Base-by-base conservation (phyloP, 2,113 vertebrate species). In the Callopanchax toddi region DNA sequence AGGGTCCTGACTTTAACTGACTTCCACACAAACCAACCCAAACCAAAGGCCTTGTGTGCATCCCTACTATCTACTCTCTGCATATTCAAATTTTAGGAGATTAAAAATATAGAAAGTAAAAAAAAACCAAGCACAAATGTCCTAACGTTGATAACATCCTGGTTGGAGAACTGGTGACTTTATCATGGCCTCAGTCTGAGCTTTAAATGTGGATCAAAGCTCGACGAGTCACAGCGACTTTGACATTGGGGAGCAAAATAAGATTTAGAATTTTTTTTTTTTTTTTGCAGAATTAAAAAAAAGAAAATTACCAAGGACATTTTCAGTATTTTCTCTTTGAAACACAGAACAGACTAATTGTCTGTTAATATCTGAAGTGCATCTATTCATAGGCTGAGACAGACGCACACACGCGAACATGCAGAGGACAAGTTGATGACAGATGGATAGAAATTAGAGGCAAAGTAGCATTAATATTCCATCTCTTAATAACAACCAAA, bases 401-500 rank as follows among this genome's bases (percentile, higher is more conserved):
- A 69, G 53, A 76, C 55, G 67, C 59, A 69, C 67, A 64, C 77
- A 65, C 58, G 10, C 25, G 11, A 48, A 64, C 60, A 61, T 55
- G 46, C 76, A 67, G 61, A 81, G 77, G 67, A 85, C 85, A 83
- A 89, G 67, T 79, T 81, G 81, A 85, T 74, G 82, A 85, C 89
- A 86, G 88, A 87, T 89, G 85, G 86, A 90, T 84, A 87, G 74
- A 91, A 89, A 90, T 88, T 79, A 89, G 76, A 83, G 72, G 74
- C 82, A 84, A 88, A 86, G 78, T 82, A 87, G 86, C 84, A 86
- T 83, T 87, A 86, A 76, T 80, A 79, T 81, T 78, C 80, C 61
- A 70, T 74, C 72, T 67, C 84, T 79, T 79, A 71, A 69, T 71
- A 70, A 58, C 65, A 60, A 77, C 60, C 45, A 44, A 25, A 43